Conservation (phyloP, 2,797 vertebrate species). For the Anisognathus igniventris region DNA sequence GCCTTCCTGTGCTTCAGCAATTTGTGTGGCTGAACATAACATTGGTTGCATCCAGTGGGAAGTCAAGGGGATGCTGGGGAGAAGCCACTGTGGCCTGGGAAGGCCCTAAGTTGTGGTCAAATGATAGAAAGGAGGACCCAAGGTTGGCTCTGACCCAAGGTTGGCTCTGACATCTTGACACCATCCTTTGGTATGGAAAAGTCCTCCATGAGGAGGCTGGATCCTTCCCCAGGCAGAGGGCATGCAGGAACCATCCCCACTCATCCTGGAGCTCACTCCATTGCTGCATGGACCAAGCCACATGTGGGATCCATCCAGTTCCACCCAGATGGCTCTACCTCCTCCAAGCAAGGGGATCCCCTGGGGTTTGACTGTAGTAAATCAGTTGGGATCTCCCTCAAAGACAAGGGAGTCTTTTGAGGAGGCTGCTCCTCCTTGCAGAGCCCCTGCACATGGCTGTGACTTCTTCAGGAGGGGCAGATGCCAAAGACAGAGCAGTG, state of each 20-base stretch:
- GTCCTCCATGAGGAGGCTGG: accelerated
- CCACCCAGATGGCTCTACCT: neutral
- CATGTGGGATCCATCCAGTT: accelerated
- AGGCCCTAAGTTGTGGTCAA: accelerated
- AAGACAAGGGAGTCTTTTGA: neutral
- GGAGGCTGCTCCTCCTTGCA: neutral
- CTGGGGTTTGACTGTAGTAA: neutral
- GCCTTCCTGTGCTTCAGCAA: neutral
- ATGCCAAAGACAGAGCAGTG: neutral
- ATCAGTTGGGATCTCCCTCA: neutral
- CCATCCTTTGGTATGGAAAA: neutral
- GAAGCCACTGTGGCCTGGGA: neutral
- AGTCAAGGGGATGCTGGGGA: neutral
- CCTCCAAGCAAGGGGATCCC: neutral
- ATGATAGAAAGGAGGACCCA: neutral
- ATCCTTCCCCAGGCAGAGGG: neutral
- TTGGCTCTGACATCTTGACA: neutral
- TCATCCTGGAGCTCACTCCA: neutral
- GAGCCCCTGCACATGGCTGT: neutral
- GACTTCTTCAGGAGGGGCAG: neutral
- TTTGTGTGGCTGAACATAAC: accelerated
- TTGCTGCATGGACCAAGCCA: neutral
- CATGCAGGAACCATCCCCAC: neutral
- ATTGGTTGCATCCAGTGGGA: neutral
- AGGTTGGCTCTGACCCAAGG: neutral